phyloP scores from a whole-genome alignment of 2,888 invertebrate genomes.

The Diaperis boleti region DNA sequence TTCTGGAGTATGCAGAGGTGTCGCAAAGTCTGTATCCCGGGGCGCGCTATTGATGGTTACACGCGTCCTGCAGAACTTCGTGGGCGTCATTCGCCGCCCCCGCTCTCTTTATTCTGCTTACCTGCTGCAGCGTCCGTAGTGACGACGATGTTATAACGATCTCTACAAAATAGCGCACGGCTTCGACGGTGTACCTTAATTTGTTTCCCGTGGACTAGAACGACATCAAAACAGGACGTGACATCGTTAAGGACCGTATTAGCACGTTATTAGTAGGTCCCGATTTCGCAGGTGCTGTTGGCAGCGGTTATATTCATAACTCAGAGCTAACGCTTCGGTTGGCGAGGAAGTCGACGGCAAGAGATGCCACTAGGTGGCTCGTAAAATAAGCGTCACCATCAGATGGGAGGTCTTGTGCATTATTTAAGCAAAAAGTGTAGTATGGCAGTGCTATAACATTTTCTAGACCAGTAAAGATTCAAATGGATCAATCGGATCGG shows the following conservation, averaged over 20 bases:
- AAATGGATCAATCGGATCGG: too few relatives aligned
- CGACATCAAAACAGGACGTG: conserved; percentile 45
- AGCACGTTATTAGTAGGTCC: conserved; percentile 33
- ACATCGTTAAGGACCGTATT: conserved; percentile 41
- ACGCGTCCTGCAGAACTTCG: conserved; percentile 50
- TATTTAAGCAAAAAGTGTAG: too few relatives aligned
- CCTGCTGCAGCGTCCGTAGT: too few relatives aligned
- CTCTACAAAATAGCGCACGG: conserved; percentile 49
- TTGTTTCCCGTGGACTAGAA: conserved; percentile 48
- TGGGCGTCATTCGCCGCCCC: conserved; percentile 48
- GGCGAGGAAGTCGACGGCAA: conserved; percentile 5
- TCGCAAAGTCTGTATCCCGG: conserved; percentile 45
- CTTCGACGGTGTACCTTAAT: conserved; percentile 48
- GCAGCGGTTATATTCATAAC: conserved; percentile 28
- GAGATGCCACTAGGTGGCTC: not conserved
- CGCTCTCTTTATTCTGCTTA: conserved; percentile 39
- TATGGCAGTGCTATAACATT: too few relatives aligned
- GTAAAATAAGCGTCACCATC: not conserved
- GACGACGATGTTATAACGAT: conserved; percentile 46
- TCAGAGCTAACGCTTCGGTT: conserved; percentile 16
- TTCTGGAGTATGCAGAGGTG: conserved; percentile 43
- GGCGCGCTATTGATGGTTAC: conserved; percentile 49
- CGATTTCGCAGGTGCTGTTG: conserved; percentile 15
- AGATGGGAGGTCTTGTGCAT: too few relatives aligned
- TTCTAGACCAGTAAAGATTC: too few relatives aligned